phyloP scores from a whole-genome alignment of 2,113 vertebrate species.

The Crypturellus undulatus region DNA sequence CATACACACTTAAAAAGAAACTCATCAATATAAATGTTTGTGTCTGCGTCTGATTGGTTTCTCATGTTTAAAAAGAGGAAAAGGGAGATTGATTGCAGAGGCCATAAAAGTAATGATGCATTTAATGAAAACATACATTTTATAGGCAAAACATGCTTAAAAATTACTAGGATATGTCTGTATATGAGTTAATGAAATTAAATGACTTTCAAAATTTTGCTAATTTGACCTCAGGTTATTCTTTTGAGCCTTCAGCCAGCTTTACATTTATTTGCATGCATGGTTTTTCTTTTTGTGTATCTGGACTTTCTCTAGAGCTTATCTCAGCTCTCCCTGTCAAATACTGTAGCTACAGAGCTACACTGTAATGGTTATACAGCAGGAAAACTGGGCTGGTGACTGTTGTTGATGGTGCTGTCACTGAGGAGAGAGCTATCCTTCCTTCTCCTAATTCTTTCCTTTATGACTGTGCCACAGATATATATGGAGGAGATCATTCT shows the following conservation, averaged over 20 bases:
- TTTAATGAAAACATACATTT: conserved; percentile 86
- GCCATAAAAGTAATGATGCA: conserved; percentile 84
- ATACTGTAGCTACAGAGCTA: neutral
- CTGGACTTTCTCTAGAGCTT: neutral
- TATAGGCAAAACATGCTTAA: conserved; percentile 82
- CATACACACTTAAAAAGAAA: conserved; percentile 67
- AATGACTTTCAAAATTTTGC: conserved; percentile 76
- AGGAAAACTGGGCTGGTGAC: neutral
- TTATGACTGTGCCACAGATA: neutral
- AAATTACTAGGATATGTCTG: conserved; percentile 76
- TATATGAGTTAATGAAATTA: conserved; percentile 76
- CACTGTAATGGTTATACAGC: neutral
- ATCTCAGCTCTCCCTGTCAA: neutral
- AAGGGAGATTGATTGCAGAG: conserved; percentile 81
- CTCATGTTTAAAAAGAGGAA: conserved; percentile 73
- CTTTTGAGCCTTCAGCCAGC: conserved; percentile 23
- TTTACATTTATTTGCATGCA: conserved; percentile 36
- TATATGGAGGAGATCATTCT: neutral
- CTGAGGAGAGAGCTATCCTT: neutral
- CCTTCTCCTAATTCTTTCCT: neutral
- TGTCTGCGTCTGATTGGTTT: conserved; percentile 82
- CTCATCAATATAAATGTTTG: conserved; percentile 81
- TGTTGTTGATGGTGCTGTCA: neutral
- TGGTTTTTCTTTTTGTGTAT: neutral
- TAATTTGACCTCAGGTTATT: conserved; percentile 69